These are phyloP conservation scores for Uloborus plumipes DNA, from an alignment of 2,888 invertebrate species.

Conservation along the genomic window DNA sequence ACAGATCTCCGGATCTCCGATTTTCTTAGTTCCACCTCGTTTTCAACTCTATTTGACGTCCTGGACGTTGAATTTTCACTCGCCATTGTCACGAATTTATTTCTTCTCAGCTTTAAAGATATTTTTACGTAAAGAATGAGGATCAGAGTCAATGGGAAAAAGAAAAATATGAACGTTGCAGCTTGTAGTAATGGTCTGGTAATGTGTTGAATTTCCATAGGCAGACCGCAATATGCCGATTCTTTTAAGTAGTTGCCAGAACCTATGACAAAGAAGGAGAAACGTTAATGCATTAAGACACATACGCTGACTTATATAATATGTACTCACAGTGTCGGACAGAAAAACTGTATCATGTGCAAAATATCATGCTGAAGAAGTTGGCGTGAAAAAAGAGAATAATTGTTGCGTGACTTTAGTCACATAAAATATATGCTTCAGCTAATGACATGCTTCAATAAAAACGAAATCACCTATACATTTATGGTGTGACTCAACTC, in stretches of 20 bases:
- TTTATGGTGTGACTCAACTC: too few species aligned
- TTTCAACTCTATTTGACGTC: neutral
- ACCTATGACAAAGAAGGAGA: neutral
- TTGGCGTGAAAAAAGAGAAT: too few species aligned
- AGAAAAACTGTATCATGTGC: too few species aligned
- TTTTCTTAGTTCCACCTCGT: constrained; percentile 12
- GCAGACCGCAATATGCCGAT: constrained; percentile 74
- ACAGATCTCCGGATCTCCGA: constrained; percentile 68
- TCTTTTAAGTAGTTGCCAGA: constrained; percentile 68
- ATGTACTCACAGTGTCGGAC: too few species aligned
- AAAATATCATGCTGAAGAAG: too few species aligned
- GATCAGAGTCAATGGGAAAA: constrained; percentile 88
- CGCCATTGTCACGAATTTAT: constrained; percentile 17
- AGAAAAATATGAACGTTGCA: constrained; percentile 84
- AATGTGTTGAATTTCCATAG: constrained; percentile 72
- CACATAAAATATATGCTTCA: too few species aligned
- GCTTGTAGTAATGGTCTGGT: constrained; percentile 78
- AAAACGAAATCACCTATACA: too few species aligned
- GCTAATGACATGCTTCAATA: too few species aligned
- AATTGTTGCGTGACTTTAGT: too few species aligned
- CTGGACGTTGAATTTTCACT: neutral
- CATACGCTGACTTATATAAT: too few species aligned
- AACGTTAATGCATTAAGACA: neutral
- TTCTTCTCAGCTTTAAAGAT: constrained; percentile 67
- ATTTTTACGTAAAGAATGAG: constrained; percentile 79